These are phyloP conservation scores for Scaptomyza cyrtandrae DNA, from an alignment of 2,888 invertebrate genomes.

Conservation along the genomic window DNA sequence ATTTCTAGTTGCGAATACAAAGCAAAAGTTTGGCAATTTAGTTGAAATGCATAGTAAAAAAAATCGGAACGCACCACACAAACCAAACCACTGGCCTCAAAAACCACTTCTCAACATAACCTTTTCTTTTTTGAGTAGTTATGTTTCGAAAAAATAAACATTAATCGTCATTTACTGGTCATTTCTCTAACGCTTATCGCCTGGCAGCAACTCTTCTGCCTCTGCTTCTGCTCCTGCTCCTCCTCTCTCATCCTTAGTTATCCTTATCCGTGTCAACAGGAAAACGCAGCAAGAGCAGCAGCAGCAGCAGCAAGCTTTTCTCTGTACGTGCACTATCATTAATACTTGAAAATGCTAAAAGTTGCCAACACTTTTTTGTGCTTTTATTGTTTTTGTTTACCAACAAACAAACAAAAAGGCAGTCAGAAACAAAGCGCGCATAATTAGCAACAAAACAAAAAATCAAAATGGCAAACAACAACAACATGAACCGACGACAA, in stretches of 20 bases:
- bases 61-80: neutral
- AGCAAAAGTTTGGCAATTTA: constrained; percentile 21
- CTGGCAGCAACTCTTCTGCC: constrained; percentile 2
- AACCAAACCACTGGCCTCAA: neutral
- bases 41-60: constrained; percentile 2
- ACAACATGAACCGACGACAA: constrained; percentile 48
- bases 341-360: constrained; percentile 63
- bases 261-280: constrained; percentile 29
- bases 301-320: neutral
- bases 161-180: constrained; percentile 58
- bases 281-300: neutral
- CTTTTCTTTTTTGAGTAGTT: neutral
- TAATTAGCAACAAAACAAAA: constrained; percentile 60
- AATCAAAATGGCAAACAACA: constrained; percentile 4
- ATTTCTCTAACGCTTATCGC: constrained; percentile 60
- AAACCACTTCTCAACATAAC: neutral
- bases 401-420: constrained; percentile 1
- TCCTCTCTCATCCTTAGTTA: neutral
- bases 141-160: constrained; percentile 25
- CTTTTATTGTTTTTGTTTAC: constrained; percentile 46
- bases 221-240: neutral
- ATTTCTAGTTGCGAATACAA: neutral
- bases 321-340: constrained; percentile 68
- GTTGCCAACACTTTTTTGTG: constrained; percentile 41
- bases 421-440: constrained; percentile 59